Conservation (phyloP, 2,888 invertebrate genomes). For the Nemotelus pantherinus region DNA sequence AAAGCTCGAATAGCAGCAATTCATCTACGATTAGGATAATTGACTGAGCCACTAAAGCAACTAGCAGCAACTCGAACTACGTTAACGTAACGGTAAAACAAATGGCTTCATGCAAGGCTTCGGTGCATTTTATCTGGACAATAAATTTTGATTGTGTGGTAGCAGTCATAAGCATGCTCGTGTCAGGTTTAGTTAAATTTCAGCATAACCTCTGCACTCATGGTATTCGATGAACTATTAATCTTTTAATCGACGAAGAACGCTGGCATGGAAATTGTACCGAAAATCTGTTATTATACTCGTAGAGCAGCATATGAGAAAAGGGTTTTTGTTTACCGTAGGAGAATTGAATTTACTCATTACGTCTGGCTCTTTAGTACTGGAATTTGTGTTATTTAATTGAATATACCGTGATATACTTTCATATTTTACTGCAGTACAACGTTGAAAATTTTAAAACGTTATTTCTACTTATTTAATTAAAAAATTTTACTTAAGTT, state of each 20-base stretch:
- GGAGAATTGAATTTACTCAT: neutral
- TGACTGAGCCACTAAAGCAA: slow-evolving; percentile 45
- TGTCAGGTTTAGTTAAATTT: neutral
- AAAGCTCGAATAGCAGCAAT: slow-evolving; percentile 53
- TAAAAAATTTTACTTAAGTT: no score
- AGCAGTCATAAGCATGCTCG: slow-evolving; percentile 1
- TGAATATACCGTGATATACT: no score
- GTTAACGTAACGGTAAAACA: neutral
- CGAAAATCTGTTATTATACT: no score
- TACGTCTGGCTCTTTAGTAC: neutral
- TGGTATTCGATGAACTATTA: slow-evolving; percentile 3
- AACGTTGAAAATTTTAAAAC: no score
- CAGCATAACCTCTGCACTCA: neutral
- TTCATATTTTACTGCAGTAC: no score
- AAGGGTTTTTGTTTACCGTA: neutral
- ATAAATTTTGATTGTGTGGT: slow-evolving; percentile 17
- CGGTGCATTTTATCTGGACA: slow-evolving; percentile 27
- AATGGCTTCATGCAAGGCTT: neutral
- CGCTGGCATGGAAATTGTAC: no score
- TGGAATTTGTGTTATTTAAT: no score
- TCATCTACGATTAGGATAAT: slow-evolving; percentile 53
- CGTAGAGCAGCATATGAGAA: no score
- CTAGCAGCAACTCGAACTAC: neutral
- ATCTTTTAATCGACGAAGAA: neutral
- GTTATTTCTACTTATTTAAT: no score